These are phyloP conservation scores for Monodelphis domestica DNA, from an alignment of 2,797 vertebrate species.

Conservation along the genomic window DNA sequence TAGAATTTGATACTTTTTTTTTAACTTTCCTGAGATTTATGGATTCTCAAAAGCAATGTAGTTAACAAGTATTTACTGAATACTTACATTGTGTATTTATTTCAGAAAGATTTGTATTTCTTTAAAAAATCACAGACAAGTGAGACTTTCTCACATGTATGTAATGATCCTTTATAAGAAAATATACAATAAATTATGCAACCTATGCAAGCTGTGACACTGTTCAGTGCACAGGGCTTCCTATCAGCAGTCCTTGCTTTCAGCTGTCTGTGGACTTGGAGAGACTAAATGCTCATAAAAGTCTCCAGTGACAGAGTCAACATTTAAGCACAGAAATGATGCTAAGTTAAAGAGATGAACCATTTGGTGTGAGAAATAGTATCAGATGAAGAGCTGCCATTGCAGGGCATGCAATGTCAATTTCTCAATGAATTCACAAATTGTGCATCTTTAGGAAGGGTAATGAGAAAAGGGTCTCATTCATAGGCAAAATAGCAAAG, in stretches of 20 bases:
- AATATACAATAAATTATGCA: neutral
- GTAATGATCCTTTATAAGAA: neutral
- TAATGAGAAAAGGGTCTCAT: neutral
- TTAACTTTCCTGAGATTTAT: slow-evolving; percentile 23
- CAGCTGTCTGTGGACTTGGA: neutral
- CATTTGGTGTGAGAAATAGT: neutral
- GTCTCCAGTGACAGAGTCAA: neutral
- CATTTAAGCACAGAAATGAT: neutral
- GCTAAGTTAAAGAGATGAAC: neutral
- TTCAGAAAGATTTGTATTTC: neutral
- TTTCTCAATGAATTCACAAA: neutral
- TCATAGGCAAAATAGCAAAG: neutral
- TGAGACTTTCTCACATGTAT: neutral
- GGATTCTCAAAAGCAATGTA: slow-evolving; percentile 38
- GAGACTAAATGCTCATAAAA: neutral
- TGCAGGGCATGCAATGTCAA: neutral
- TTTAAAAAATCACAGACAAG: neutral
- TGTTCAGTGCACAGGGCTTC: neutral
- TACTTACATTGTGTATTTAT: neutral
- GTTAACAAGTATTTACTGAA: slow-evolving; percentile 13
- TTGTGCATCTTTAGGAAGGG: neutral
- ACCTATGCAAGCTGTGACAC: neutral
- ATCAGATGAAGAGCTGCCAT: neutral
- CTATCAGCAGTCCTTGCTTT: neutral
- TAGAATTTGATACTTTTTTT: neutral